phyloP scores from a whole-genome alignment of 2,888 invertebrate genomes.

The Alsophila aescularia region DNA sequence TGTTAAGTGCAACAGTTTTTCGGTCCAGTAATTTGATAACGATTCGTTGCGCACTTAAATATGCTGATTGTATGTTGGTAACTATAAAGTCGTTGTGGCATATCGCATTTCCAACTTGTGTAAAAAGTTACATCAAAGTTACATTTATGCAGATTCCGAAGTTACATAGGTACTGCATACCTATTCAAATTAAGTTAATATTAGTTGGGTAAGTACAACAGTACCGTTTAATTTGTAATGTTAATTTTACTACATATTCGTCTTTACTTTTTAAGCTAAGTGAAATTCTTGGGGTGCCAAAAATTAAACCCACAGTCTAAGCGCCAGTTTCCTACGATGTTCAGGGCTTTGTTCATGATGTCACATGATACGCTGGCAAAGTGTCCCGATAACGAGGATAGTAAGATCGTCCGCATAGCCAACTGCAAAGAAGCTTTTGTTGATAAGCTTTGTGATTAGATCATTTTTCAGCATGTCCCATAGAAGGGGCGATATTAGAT shows the following conservation, averaged over 20 bases:
- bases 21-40: slow-evolving; percentile 35
- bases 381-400: too few relatives aligned
- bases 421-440: too few relatives aligned
- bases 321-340: too few relatives aligned
- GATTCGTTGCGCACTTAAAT: slow-evolving; percentile 15
- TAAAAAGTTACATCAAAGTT: slow-evolving; percentile 11
- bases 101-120: slow-evolving; percentile 16
- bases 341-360: too few relatives aligned
- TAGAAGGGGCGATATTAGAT: too few relatives aligned
- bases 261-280: too few relatives aligned
- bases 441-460: too few relatives aligned
- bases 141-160: slow-evolving; percentile 1
- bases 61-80: slow-evolving; percentile 14
- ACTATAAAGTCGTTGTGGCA: slow-evolving; percentile 9
- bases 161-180: slow-evolving; percentile 10
- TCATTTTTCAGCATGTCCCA: too few relatives aligned
- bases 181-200: not conserved
- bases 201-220: slow-evolving; percentile 7
- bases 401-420: too few relatives aligned
- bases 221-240: not conserved
- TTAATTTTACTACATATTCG: not conserved
- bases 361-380: too few relatives aligned
- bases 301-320: too few relatives aligned
- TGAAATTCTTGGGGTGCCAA: too few relatives aligned
- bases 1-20: slow-evolving; percentile 21